Conservation (phyloP, 1,140 invertebrate species). For the Euwallacea fornicatus region DNA sequence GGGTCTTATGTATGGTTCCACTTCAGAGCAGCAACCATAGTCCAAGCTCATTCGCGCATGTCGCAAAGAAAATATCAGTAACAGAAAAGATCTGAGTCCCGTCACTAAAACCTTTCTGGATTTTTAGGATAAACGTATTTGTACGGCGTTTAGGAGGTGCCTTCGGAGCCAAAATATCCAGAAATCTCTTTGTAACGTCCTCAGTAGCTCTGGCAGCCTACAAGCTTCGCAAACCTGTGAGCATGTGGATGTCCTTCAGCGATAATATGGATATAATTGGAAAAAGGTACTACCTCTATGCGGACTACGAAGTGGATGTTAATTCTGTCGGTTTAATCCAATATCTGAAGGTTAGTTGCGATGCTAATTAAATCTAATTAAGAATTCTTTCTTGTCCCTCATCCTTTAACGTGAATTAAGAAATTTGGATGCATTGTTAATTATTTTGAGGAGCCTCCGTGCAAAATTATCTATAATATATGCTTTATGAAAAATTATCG, state of each 20-base stretch:
- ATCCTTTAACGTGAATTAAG: neutral
- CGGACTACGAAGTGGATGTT: conserved; percentile 70
- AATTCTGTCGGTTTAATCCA: conserved; percentile 69
- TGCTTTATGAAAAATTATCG: too few species aligned
- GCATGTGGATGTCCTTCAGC: conserved; percentile 63
- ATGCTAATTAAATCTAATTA: neutral
- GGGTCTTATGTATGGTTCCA: too few species aligned
- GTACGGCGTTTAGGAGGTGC: conserved; percentile 69
- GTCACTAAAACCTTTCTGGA: neutral
- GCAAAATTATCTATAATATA: too few species aligned
- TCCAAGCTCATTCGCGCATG: too few species aligned
- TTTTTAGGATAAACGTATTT: conserved; percentile 56
- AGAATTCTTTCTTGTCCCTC: neutral
- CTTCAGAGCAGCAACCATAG: too few species aligned
- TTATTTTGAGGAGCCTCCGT: too few species aligned
- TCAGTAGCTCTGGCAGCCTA: conserved; percentile 62
- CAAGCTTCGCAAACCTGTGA: conserved; percentile 60
- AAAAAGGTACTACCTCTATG: conserved; percentile 60
- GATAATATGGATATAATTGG: conserved; percentile 63
- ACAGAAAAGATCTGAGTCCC: neutral
- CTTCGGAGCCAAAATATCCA: conserved; percentile 67
- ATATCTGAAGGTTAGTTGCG: conserved; percentile 57
- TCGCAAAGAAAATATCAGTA: too few species aligned
- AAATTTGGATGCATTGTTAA: neutral
- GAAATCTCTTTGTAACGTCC: conserved; percentile 55